Percentiles rank a stretch among this genome's conserved stretches.
These are phyloP conservation scores for Torymus texanus DNA, from an alignment of 2,888 invertebrate genomes.

Conservation along the genomic window DNA sequence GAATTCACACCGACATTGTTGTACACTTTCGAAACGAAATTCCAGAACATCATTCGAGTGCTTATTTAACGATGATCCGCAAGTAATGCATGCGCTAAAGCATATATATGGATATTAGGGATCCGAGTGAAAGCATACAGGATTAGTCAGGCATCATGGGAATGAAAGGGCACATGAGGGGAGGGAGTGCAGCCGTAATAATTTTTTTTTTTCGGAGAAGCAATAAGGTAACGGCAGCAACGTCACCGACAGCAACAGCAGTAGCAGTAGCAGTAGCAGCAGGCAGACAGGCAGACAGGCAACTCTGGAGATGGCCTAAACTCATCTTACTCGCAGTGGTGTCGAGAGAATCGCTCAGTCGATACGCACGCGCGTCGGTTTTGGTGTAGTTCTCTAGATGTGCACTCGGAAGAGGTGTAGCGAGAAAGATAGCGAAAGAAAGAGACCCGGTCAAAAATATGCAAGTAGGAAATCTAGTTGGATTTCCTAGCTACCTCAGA, in stretches of 20 bases:
- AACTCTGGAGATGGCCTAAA: conserved; percentile 75
- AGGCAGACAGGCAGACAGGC: conserved; percentile 37
- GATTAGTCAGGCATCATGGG: not conserved
- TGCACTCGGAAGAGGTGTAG: conserved; percentile 27
- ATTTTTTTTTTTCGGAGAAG: too few relatives aligned
- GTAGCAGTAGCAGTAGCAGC: too few relatives aligned
- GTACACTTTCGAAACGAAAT: not conserved
- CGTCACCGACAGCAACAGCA: too few relatives aligned
- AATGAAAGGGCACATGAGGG: too few relatives aligned
- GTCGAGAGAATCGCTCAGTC: conserved; percentile 54
- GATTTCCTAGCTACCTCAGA: too few relatives aligned
- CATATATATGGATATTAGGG: not conserved
- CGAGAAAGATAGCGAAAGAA: not conserved
- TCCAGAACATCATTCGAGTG: too few relatives aligned
- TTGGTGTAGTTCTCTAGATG: conserved; percentile 6
- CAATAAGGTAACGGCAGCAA: too few relatives aligned
- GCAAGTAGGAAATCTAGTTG: too few relatives aligned
- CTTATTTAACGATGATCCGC: not conserved
- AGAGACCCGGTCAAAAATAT: too few relatives aligned
- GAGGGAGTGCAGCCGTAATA: too few relatives aligned
- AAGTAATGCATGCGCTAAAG: not conserved
- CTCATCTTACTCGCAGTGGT: conserved; percentile 56
- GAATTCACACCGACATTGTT: conserved; percentile 12
- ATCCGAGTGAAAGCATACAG: not conserved
- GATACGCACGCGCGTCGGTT: conserved; percentile 14